Evolutionary conservation across 2,888 invertebrate species (phyloP).

Genomic region (Luperina nickerlii): DNA sequence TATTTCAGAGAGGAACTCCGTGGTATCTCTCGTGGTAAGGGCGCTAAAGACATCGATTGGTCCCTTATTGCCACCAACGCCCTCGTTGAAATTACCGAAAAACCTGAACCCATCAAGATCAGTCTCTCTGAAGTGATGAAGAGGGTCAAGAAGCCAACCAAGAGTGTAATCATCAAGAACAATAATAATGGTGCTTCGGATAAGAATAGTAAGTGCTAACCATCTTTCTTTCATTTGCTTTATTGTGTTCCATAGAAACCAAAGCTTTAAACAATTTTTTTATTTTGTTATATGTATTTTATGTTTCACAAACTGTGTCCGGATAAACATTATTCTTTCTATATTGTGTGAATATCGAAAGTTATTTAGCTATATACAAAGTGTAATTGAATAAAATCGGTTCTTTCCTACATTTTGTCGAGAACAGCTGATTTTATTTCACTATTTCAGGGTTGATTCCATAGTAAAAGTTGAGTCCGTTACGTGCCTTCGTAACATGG

Average conservation of each 20-base stretch:
- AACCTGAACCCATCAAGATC: conserved; percentile 94
- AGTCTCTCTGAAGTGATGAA: conserved; percentile 93
- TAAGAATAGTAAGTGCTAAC: conserved; percentile 91
- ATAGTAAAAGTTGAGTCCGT: background rate
- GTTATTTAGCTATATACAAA: background rate
- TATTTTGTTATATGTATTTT: background rate
- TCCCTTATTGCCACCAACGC: conserved; percentile 93
- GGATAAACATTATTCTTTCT: background rate
- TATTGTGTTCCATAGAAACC: background rate
- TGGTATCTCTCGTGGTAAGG: conserved; percentile 95
- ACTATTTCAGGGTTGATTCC: background rate
- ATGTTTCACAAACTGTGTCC: background rate
- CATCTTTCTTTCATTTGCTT: no score
- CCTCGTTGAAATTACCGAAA: conserved; percentile 90
- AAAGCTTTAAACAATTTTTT: background rate
- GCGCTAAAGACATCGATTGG: conserved; percentile 97
- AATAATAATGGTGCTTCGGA: conserved; percentile 86
- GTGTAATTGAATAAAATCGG: background rate
- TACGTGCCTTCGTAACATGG: no score
- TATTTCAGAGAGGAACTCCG: conserved; percentile 94
- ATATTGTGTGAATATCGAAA: background rate
- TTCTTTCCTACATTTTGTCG: background rate
- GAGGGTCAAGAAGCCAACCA: conserved; percentile 92
- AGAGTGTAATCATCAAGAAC: conserved; percentile 90
- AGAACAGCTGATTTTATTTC: background rate